A percentile compares a stretch with the other conserved stretches of the same genome.
These are phyloP conservation scores for Sesia bembeciformis DNA, from an alignment of 2,888 invertebrate genomes.

Conservation along the genomic window DNA sequence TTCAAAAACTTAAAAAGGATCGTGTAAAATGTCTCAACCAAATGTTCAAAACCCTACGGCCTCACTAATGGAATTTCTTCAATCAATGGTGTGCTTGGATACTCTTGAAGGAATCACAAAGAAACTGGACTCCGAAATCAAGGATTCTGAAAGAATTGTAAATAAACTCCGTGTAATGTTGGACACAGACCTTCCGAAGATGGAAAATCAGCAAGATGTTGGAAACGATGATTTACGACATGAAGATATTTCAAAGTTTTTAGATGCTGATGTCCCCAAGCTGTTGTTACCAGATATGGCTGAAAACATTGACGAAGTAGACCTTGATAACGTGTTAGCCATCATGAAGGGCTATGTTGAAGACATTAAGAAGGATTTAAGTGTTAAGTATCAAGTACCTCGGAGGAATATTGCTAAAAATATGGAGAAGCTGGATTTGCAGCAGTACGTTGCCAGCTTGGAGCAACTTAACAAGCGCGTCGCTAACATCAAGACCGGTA, in stretches of 20 bases:
- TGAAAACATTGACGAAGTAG: constrained; percentile 27
- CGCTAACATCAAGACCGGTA: constrained; percentile 36
- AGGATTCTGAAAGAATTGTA: constrained; percentile 49
- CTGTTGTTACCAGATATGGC: constrained; percentile 48
- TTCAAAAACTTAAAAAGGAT: no score
- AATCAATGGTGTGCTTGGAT: constrained; percentile 41
- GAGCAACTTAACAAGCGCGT: constrained; percentile 50
- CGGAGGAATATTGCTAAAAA: constrained; percentile 4
- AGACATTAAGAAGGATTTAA: constrained; percentile 36
- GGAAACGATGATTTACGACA: constrained; percentile 21
- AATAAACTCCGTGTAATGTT: constrained; percentile 45
- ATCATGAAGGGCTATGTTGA: constrained; percentile 46
- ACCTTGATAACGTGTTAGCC: constrained; percentile 42
- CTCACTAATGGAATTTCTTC: constrained; percentile 37
- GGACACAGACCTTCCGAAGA: constrained; percentile 23
- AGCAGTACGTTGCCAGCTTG: constrained; percentile 42
- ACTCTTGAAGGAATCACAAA: constrained; percentile 49
- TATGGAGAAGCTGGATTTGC: constrained; percentile 33
- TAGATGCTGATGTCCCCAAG: constrained; percentile 39
- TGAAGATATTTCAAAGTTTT: constrained; percentile 38
- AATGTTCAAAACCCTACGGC: constrained; percentile 8
- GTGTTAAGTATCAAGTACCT: constrained; percentile 2
- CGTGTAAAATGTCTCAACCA: background rate
- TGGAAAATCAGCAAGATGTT: constrained; percentile 4
- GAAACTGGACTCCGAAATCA: constrained; percentile 42